A percentile compares a stretch with the other conserved stretches of the same genome.
These are phyloP conservation scores for Ginglymostoma cirratum DNA, from an alignment of 2,113 vertebrate genomes.

Conservation along the genomic window DNA sequence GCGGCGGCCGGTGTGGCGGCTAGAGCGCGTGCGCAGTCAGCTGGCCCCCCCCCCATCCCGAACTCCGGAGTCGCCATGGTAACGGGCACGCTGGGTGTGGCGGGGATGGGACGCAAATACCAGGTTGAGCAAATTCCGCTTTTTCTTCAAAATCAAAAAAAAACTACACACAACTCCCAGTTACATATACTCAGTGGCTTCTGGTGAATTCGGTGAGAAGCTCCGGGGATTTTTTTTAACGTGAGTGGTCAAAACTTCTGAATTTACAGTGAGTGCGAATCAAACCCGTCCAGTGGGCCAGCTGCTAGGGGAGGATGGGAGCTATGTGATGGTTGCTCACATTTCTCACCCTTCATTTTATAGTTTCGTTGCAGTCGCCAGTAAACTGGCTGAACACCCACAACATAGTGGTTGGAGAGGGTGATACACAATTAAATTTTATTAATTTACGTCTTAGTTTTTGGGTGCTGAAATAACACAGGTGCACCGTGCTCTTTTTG, in stretches of 20 bases:
- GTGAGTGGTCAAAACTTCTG: neutral
- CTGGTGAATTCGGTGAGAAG: neutral
- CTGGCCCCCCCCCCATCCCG: too few relatives aligned
- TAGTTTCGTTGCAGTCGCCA: neutral
- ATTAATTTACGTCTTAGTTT: neutral
- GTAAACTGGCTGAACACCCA: neutral
- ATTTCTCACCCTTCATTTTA: neutral
- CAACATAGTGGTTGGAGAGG: neutral
- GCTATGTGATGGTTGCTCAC: neutral
- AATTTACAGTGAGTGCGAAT: neutral
- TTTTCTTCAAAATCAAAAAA: neutral
- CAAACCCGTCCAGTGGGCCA: neutral
- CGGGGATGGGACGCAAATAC: neutral
- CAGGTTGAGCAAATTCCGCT: neutral
- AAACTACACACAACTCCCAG: neutral
- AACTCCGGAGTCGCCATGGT: neutral
- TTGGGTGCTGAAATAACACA: neutral
- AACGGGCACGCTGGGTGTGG: neutral
- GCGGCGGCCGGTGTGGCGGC: too few relatives aligned
- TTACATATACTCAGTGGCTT: neutral
- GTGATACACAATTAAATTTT: neutral
- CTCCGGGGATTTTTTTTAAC: neutral
- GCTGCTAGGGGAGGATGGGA: neutral
- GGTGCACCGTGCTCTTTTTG: neutral
- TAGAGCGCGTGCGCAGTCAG: neutral